Percentiles rank a stretch among this genome's conserved stretches.
Evolutionary conservation across 1,140 invertebrate species (phyloP).

Genomic region (Drosophila lini): DNA sequence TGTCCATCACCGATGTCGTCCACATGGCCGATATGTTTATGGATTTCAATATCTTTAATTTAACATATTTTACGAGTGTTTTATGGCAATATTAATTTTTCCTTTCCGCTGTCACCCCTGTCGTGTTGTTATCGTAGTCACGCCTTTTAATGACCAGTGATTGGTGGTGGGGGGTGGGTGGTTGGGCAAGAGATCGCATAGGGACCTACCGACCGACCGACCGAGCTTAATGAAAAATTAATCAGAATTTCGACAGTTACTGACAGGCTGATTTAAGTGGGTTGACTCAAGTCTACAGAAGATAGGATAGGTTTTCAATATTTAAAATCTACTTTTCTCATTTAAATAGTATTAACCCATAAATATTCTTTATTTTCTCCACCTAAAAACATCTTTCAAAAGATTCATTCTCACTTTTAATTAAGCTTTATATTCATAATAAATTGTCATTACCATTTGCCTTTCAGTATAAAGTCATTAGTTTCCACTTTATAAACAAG

Average conservation of each 20-base stretch:
- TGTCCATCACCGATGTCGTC: constrained; percentile 12
- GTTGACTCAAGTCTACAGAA: not conserved
- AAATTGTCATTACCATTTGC: not conserved
- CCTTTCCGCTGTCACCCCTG: not conserved
- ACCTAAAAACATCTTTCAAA: not conserved
- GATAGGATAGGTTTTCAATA: too few species aligned
- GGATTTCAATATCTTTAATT: constrained; percentile 54
- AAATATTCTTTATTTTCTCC: not conserved
- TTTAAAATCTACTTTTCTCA: too few species aligned
- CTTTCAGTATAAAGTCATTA: constrained; percentile 24
- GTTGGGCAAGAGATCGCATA: constrained; percentile 1
- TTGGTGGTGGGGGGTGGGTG: constrained; percentile 2
- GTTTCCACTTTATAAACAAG: constrained; percentile 26
- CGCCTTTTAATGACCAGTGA: constrained; percentile 40
- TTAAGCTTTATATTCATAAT: not conserved
- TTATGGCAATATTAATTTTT: constrained; percentile 61
- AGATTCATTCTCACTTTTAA: not conserved
- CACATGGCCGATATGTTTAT: constrained; percentile 23
- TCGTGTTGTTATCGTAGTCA: constrained; percentile 29
- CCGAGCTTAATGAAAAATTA: constrained; percentile 42
- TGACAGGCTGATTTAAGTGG: constrained; percentile 7
- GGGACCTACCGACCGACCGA: too few species aligned
- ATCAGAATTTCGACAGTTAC: constrained; percentile 23
- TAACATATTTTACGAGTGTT: constrained; percentile 60
- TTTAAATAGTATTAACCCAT: too few species aligned